phyloP scores from a whole-genome alignment of 35 echinoderm and acorn worm species.

The Anneissia japonica region DNA sequence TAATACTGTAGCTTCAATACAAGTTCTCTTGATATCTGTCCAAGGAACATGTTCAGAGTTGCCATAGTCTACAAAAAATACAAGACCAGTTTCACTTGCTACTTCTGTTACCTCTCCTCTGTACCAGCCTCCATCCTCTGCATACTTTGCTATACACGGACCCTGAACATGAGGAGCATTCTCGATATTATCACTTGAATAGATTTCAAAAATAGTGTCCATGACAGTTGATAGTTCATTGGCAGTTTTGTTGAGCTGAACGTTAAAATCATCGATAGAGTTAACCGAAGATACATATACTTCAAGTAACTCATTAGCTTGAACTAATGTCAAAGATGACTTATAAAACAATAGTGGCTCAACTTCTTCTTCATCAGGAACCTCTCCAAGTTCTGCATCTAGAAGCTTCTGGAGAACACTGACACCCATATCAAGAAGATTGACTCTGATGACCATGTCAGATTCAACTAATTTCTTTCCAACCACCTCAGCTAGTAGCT shows the following conservation, averaged over 20 bases:
- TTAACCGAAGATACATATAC: neutral
- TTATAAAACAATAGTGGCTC: neutral
- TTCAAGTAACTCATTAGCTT: neutral
- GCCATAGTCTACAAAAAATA: slow-evolving; percentile 65
- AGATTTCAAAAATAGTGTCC: neutral
- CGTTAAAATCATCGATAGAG: neutral
- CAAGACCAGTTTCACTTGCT: slow-evolving; percentile 18
- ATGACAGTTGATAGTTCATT: neutral
- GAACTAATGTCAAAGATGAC: neutral
- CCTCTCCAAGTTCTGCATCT: neutral
- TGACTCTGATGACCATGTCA: neutral
- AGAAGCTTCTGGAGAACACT: neutral
- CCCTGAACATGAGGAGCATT: neutral
- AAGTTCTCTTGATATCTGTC: slow-evolving; percentile 15
- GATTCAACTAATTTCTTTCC: neutral
- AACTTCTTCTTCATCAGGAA: neutral
- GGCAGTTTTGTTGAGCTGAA: neutral
- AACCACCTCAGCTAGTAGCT: neutral
- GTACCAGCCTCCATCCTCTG: slow-evolving; percentile 4
- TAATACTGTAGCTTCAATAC: slow-evolving; percentile 3
- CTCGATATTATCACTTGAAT: neutral
- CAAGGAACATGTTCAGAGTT: slow-evolving; percentile 41
- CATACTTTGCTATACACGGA: slow-evolving; percentile 16
- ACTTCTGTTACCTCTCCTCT: slow-evolving; percentile 26
- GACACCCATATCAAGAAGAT: neutral